A percentile compares a stretch with the other conserved stretches of the same genome.
Conservation (phyloP, 2,113 vertebrate species). For the Varanus komodoensis region DNA sequence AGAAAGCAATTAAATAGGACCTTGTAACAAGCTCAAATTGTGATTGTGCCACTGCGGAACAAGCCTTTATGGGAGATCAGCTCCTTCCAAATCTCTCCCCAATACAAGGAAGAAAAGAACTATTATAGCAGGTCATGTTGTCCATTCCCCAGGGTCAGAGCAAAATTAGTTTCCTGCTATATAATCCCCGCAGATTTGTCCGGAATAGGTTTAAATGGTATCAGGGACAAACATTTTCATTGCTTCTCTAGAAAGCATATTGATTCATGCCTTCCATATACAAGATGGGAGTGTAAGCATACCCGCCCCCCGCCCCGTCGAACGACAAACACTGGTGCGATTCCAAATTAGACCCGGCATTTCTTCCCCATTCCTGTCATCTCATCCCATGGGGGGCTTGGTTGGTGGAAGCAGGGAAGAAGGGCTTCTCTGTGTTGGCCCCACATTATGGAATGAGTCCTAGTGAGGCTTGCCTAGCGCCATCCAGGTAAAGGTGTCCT, state of each 20-base stretch:
- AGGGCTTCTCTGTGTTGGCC: no score
- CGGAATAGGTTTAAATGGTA: neutral
- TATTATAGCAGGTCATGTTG: conserved; percentile 17
- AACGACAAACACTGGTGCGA: neutral
- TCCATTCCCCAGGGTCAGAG: conserved; percentile 13
- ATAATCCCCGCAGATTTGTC: conserved; percentile 22
- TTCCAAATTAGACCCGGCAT: neutral
- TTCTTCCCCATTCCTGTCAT: neutral
- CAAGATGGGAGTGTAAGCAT: neutral
- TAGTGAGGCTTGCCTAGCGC: no score
- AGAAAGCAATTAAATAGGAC: conserved; percentile 30
- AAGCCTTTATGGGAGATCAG: conserved; percentile 11
- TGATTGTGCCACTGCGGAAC: conserved; percentile 11
- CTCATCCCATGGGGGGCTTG: no score
- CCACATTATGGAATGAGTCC: no score
- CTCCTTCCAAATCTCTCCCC: conserved; percentile 12
- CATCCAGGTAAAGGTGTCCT: no score
- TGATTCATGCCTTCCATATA: neutral
- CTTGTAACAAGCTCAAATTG: conserved; percentile 6
- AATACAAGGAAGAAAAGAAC: conserved; percentile 13
- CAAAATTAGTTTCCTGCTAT: conserved; percentile 24
- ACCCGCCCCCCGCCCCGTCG: no score
- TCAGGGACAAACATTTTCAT: neutral
- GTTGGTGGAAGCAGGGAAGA: no score
- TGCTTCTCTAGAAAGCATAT: neutral